Percentiles rank a stretch among this genome's conserved stretches.
Evolutionary conservation across 2,113 vertebrate species (phyloP).

Genomic region (Chaetorhynchus papuensis): DNA sequence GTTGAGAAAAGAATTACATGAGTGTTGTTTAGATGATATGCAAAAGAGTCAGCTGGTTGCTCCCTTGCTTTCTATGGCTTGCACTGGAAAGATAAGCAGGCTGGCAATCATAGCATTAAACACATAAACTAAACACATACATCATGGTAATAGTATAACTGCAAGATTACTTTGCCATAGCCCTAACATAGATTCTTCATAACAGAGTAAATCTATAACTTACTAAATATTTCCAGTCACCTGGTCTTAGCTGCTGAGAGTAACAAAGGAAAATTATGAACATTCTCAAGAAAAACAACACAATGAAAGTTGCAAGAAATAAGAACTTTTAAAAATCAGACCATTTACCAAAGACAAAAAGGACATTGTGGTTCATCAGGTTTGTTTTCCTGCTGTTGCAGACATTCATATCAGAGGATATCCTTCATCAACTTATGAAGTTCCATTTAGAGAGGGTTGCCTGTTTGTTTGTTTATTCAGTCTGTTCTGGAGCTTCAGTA

Average conservation of each 20-base stretch:
- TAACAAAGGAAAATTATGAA: neutral
- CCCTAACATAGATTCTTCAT: neutral
- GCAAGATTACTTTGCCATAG: neutral
- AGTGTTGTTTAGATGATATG: neutral
- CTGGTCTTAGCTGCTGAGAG: neutral
- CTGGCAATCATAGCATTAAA: neutral
- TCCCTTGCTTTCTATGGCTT: neutral
- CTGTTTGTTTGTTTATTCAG: neutral
- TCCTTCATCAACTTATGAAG: neutral
- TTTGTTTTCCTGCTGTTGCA: neutral
- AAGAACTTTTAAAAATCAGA: neutral
- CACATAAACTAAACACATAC: accelerated
- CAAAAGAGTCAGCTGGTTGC: neutral
- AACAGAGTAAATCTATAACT: neutral
- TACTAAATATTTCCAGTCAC: neutral
- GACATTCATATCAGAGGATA: neutral
- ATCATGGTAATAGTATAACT: neutral
- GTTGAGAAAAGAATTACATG: neutral
- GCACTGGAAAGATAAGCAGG: neutral
- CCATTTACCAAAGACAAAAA: neutral
- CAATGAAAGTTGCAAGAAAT: neutral
- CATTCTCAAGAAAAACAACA: neutral
- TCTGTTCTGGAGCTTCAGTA: neutral
- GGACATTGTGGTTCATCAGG: neutral
- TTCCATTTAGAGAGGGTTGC: neutral